Conservation (phyloP, 1,140 invertebrate species). For the Dufourea novaeangliae region DNA sequence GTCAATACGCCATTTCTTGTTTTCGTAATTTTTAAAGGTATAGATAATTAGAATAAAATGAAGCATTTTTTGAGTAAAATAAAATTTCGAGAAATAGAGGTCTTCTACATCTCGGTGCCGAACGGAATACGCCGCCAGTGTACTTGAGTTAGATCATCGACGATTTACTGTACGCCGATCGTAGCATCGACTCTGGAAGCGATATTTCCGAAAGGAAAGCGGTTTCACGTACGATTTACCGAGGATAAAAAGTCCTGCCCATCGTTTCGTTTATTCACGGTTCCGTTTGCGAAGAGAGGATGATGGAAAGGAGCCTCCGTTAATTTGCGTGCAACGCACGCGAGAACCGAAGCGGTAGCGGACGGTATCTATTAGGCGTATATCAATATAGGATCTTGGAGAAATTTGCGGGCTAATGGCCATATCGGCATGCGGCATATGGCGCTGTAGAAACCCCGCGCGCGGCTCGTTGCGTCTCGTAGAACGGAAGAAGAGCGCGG, state of each 20-base stretch:
- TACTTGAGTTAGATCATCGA: too few relatives aligned
- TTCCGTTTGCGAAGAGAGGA: background rate
- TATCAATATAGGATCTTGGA: conserved; percentile 75
- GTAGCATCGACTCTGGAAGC: background rate
- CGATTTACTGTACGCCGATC: too few relatives aligned
- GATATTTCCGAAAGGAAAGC: too few relatives aligned
- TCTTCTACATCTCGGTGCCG: too few relatives aligned
- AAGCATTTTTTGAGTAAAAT: too few relatives aligned
- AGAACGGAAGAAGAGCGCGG: conserved; percentile 26
- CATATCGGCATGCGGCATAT: conserved; percentile 71
- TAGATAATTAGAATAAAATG: too few relatives aligned
- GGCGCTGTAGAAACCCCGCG: conserved; percentile 49
- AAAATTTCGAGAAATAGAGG: too few relatives aligned
- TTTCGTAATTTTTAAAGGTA: too few relatives aligned
- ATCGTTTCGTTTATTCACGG: conserved; percentile 14
- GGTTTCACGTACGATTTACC: too few relatives aligned
- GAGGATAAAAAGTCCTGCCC: background rate
- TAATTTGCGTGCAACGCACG: conserved; percentile 61
- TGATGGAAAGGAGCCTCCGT: conserved; percentile 35
- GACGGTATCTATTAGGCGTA: conserved; percentile 73
- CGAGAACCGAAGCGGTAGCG: conserved; percentile 67
- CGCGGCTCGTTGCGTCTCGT: conserved; percentile 46
- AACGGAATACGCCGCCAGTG: too few relatives aligned
- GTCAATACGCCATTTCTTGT: too few relatives aligned
- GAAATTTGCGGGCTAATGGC: conserved; percentile 72